Conservation (phyloP, 2,888 invertebrate genomes). For the Tridacna crocea region DNA sequence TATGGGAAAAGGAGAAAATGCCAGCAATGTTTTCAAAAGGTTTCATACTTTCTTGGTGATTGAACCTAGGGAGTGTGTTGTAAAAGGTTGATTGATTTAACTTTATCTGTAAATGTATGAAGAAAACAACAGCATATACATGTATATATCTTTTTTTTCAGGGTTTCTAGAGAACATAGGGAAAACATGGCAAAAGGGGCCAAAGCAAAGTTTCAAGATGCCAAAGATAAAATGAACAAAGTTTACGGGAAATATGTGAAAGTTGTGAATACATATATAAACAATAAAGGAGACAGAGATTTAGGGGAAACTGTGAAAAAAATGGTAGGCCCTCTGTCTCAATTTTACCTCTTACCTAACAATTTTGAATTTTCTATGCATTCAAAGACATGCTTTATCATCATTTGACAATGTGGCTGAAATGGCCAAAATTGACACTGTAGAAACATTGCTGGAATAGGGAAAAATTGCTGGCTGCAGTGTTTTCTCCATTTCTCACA, state of each 20-base stretch:
- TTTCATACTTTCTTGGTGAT: no score
- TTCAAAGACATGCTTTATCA: neutral
- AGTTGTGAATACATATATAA: constrained; percentile 18
- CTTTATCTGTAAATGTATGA: no score
- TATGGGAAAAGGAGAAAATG: no score
- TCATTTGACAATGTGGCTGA: neutral
- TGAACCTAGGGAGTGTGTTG: no score
- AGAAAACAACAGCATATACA: neutral
- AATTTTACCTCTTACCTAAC: neutral
- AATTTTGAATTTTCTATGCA: neutral
- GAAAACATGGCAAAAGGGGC: constrained; percentile 15
- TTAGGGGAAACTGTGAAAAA: neutral
- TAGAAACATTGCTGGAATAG: no score
- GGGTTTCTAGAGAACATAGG: constrained; percentile 18
- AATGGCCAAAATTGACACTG: no score
- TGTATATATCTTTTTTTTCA: neutral
- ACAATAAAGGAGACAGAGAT: constrained; percentile 7
- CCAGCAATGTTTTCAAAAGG: no score
- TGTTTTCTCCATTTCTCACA: no score
- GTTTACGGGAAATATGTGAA: constrained; percentile 26
- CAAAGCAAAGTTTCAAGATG: constrained; percentile 13
- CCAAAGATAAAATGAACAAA: constrained; percentile 21
- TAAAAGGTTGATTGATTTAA: no score
- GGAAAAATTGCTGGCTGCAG: no score
- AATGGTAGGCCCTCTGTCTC: neutral